Base-by-base conservation (phyloP, 2,888 invertebrate genomes). In the Diaprepes abbreviatus region DNA sequence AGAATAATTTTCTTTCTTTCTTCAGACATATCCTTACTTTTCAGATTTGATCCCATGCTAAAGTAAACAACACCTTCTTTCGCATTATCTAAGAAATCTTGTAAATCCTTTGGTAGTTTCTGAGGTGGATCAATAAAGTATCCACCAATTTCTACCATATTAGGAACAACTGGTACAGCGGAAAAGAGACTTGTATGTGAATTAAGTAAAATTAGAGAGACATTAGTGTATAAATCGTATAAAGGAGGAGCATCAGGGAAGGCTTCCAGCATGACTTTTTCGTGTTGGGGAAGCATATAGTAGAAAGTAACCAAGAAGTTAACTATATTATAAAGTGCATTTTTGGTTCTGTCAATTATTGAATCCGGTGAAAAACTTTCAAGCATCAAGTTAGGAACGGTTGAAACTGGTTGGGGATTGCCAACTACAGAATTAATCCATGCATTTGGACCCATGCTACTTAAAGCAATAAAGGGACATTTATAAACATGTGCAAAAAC, bases 21-120 rank as follows among this genome's bases (percentile, higher is more conserved):
- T 0, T 78, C 75, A 0, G 88, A 85, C 66, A 91, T 79, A 72
- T 88, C 85, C 5, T 85, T 82, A 65, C 87, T 86, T 60, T 77
- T n/a, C n/a, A n/a, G n/a, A 72, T 88, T 87, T 0, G 90, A 88
- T 1, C 90, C 90, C 77, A 91, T 86, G 74, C 87, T 89, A 73
- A 89, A 86, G 72, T 69, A 88, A 0, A 89, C 82, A 0, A 86
- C 88, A 2, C 75, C 52, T n/a, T n/a, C n/a, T n/a, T n/a, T n/a
- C n/a, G n/a, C n/a, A n/a, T n/a, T n/a, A n/a, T n/a, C n/a, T n/a
- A 77, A 54, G 45, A 71, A 73, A 24, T 75, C 35, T 66, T 77
- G 71, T 4, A 77, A 36, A 45, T 77, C 71, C 17, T 72, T 38
- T 3, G 76, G 76, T 10, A 81, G 57, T 48, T 72, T 72, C 65